Conservation (phyloP, 2,113 vertebrate genomes). For the Cyphomyrus discorhynchus region DNA sequence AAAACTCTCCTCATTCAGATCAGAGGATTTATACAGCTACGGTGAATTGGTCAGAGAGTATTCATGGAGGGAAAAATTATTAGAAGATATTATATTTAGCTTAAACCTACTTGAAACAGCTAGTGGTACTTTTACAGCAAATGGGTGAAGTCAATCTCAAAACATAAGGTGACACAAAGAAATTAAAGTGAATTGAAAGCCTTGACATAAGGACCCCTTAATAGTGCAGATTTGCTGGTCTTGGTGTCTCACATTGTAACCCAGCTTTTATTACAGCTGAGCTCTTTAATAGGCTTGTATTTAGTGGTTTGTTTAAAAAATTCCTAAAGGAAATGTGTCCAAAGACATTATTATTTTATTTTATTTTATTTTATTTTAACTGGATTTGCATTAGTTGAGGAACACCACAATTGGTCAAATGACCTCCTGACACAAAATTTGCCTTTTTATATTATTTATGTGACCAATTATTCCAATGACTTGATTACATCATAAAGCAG, state of each 20-base stretch:
- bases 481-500: not conserved
- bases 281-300: not conserved
- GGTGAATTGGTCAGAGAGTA: constrained; percentile 64
- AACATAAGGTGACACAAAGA: not conserved
- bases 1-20: constrained; percentile 56
- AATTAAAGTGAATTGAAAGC: not conserved
- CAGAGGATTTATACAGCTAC: constrained; percentile 77
- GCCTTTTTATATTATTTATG: not conserved
- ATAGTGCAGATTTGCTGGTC: not conserved
- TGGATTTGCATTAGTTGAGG: not conserved
- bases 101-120: constrained; percentile 21
- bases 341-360: not conserved
- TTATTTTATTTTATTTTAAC: not conserved
- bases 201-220: not conserved
- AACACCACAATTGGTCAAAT: not conserved
- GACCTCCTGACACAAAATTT: not conserved
- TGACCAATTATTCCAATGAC: not conserved
- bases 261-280: not conserved
- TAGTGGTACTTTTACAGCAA: constrained; percentile 11
- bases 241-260: not conserved
- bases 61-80: constrained; percentile 54
- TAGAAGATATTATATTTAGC: constrained; percentile 45
- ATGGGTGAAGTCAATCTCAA: not conserved
- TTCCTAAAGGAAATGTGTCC: not conserved
- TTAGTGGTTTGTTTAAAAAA: not conserved